Percentiles rank a stretch among this genome's conserved stretches.
Conservation (phyloP, 64 coral and sea anemone genomes). For the Exaiptasia diaphana region DNA sequence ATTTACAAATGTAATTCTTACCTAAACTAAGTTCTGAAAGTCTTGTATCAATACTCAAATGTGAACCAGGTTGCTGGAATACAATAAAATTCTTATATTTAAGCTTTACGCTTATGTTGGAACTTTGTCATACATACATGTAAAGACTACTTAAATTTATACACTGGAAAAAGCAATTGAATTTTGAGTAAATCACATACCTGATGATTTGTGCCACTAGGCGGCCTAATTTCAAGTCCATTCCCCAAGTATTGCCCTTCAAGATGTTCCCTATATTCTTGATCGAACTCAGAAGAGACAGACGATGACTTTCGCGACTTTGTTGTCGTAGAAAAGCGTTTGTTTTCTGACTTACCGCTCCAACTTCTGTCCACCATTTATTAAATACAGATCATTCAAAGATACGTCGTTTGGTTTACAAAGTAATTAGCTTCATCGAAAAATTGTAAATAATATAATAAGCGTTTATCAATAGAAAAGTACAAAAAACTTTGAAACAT, state of each 20-base stretch:
- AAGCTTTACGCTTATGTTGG: too few relatives aligned
- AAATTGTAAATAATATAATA: too few relatives aligned
- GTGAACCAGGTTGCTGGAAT: conserved; percentile 76
- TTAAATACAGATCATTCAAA: not conserved
- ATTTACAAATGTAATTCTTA: conserved; percentile 53
- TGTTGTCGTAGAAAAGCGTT: not conserved
- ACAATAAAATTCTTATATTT: not conserved
- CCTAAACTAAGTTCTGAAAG: conserved; percentile 74
- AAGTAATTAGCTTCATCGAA: not conserved
- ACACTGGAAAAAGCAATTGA: too few relatives aligned
- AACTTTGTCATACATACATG: too few relatives aligned
- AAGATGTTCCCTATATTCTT: not conserved
- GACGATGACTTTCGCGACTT: not conserved
- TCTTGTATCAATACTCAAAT: conserved; percentile 90
- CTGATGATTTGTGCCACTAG: conserved; percentile 81
- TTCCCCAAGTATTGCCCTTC: not conserved
- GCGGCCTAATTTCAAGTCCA: conserved; percentile 56
- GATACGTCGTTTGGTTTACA: not conserved
- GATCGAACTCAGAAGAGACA: not conserved
- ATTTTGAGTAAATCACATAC: too few relatives aligned
- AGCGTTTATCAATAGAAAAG: too few relatives aligned
- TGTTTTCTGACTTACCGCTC: not conserved
- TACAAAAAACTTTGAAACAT: too few relatives aligned
- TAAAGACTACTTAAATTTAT: too few relatives aligned
- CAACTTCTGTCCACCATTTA: conserved; percentile 2